Base-by-base conservation (phyloP, 2,113 vertebrate genomes). In the Embiotoca jacksoni region DNA sequence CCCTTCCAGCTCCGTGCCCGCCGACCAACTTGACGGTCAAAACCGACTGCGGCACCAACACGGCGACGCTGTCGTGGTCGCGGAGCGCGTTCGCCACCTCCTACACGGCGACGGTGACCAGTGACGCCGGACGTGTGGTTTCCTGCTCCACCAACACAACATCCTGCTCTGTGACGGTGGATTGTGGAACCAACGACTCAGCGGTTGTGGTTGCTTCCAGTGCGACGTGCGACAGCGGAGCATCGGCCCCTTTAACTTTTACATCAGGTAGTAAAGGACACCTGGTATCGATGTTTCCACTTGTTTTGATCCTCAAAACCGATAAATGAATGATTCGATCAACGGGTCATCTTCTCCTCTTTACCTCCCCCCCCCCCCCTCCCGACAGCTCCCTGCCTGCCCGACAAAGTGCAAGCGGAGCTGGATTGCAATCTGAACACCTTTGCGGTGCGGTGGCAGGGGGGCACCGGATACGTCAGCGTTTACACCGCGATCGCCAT, bases 341-440 rank as follows among this genome's bases (percentile, higher is more conserved):
- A 8, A 6, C 52, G 3, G 30, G 32, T 23, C 33, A 6, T 8
- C 9, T 36, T 33, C 8, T 5, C 6, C 4, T 47, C 30, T 16
- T 15, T 23, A 23, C 3, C 23, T 41, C 6, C 54, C 9, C 6
- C 31, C 23, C 41, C 6, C 54, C 9, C 6, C 31, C 49, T 60
- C 23, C 73, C 57, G 16, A 14, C 85, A 96, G 95, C 94, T 50
- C 91, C 88, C 3, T 96, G 95, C 73, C 76, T 94, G 36, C 94
- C 94, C 15, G 84, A 89, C 47, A 88, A 69, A 1, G 82, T 96
- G 33, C 14, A 16, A 0, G 92, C 93, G 3, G 31, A 74, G 1
- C 60, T 94, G 57, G 52, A 94, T 62, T 96, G 95, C 63, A 36
- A 1, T 0, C 53, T 9, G 61, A 92, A 94, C 80, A 64, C 84